Base-by-base conservation (phyloP, 2,888 invertebrate species). In the Linnaemya tessellans region DNA sequence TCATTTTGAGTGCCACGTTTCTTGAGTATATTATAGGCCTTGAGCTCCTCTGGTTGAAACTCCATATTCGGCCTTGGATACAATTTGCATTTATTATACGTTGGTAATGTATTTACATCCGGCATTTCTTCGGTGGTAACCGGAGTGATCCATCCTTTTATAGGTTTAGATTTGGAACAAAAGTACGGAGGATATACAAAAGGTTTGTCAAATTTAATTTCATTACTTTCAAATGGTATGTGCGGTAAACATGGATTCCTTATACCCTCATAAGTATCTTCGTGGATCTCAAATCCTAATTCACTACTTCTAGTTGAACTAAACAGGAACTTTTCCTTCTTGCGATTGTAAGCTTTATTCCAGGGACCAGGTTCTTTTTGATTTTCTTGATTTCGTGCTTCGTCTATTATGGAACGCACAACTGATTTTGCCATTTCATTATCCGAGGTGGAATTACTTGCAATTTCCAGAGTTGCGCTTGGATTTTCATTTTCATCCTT, bases 301-400 rank as follows among this genome's bases (percentile, higher is more conserved):
- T 90, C 90, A 13, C 88, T 86, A 41, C 81, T 68, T 0, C 58
- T 46, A n/a, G 18, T 30, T 20, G 80, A 74, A 9, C 83, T 78
- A 0, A 67, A 79, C 80, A 91, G 92, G 3, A 92, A 87, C 73
- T 89, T 89, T 0, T 89, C 89, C 15, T 90, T 91, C 30, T 89
- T 90, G 49, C 90, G 88, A 4, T 79, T 83, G 46, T 88, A 82
- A 7, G 92, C 92, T 83, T 92, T 94, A 70, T 93, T 95, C 97
- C 96, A 97, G 4, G 95, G 94, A 1, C 96, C 95, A 1, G 96
- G 94, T 89, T 95, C 95, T 86, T 95, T 93, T 2, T 94, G 93
- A 91, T 97, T 97, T 91, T 97, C 97, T 90, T 95, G 94, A 80
- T 94, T 92, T 11, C 94, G 94, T 18, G 94, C 93, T 41, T 93